A percentile compares a stretch with the other conserved stretches of the same genome.
phyloP scores from a whole-genome alignment of 2,797 vertebrate species.

The Anableps anableps region DNA sequence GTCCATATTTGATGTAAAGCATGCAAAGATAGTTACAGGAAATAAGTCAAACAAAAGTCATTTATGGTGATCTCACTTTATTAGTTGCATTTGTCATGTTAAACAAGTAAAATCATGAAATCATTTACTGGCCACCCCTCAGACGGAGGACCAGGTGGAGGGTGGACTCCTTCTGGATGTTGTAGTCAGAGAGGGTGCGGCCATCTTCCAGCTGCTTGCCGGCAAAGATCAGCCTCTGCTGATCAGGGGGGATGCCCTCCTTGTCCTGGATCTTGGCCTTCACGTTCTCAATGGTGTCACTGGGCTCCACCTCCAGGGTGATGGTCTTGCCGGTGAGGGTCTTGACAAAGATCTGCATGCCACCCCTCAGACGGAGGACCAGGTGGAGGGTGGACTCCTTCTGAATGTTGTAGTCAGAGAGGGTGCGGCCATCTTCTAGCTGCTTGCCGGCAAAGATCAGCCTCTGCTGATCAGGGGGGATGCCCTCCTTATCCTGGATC shows the following conservation, averaged over 20 bases:
- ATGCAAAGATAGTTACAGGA: not conserved
- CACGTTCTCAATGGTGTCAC: constrained; percentile 79
- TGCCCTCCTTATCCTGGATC: constrained; percentile 77
- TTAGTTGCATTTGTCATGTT: constrained; percentile 19
- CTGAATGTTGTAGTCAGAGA: constrained; percentile 80
- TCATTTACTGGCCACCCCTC: constrained; percentile 39
- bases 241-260: constrained; percentile 61
- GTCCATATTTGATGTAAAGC: not conserved
- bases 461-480: constrained; percentile 53
- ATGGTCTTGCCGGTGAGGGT: constrained; percentile 82
- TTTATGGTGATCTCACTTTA: constrained; percentile 34
- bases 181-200: constrained; percentile 54
- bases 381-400: constrained; percentile 72
- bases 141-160: constrained; percentile 59
- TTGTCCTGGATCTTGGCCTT: constrained; percentile 77
- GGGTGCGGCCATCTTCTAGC: constrained; percentile 72
- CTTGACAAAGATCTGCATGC: constrained; percentile 78
- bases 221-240: constrained; percentile 48
- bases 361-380: constrained; percentile 73
- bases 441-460: constrained; percentile 66
- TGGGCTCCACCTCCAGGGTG: constrained; percentile 77
- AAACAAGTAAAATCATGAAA: constrained; percentile 16
- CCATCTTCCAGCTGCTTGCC: constrained; percentile 59
- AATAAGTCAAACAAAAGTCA: not conserved
- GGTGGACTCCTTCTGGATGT: constrained; percentile 59